These are phyloP conservation scores for Branchellion lobata DNA, from an alignment of 2,888 invertebrate genomes.

Conservation along the genomic window DNA sequence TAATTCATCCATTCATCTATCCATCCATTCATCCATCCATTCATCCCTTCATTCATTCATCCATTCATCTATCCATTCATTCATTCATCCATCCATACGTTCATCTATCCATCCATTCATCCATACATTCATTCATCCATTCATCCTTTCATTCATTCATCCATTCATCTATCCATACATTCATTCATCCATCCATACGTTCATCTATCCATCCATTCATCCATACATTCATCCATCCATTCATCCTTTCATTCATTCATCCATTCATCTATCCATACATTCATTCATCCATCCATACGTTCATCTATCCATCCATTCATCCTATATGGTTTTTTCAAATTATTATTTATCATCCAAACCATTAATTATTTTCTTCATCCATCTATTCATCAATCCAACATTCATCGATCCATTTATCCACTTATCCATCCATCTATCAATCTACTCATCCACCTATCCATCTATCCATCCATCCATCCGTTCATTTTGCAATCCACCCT, in stretches of 20 bases:
- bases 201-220: not conserved
- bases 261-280: not conserved
- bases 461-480: not conserved
- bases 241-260: not conserved
- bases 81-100: no score
- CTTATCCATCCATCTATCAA: not conserved
- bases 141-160: conserved; percentile 1
- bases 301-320: conserved; percentile 16
- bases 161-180: not conserved
- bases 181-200: not conserved
- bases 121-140: no score
- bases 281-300: conserved; percentile 1
- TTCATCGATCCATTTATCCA: not conserved
- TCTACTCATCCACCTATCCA: conserved; percentile 6
- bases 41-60: no score
- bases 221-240: no score
- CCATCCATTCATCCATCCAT: no score
- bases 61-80: no score
- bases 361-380: not conserved
- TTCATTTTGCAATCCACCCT: not conserved
- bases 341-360: not conserved
- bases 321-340: no score
- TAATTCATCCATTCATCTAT: no score
- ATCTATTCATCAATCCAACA: not conserved
- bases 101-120: no score